Evolutionary conservation across 2,113 vertebrate genomes (phyloP).

Genomic region (Bujurquina vittata): DNA sequence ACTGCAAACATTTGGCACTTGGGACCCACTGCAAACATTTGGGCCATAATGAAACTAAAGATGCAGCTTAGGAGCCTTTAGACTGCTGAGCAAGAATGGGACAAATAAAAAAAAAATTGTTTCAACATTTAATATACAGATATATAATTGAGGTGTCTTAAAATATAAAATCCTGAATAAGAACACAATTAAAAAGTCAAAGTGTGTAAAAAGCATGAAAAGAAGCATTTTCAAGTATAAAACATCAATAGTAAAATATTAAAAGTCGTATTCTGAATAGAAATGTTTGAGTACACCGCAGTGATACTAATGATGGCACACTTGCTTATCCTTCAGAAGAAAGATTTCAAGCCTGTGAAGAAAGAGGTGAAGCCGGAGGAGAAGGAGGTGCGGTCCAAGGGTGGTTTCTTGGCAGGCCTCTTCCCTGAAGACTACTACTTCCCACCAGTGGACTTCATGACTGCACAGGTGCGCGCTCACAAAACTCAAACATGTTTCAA

Average conservation of each 20-base stretch:
- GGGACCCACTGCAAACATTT: not conserved
- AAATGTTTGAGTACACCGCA: not conserved
- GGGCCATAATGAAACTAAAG: not conserved
- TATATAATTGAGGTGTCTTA: fast-evolving
- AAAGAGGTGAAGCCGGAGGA: conserved; percentile 43
- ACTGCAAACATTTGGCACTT: too few species aligned
- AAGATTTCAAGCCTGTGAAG: conserved; percentile 56
- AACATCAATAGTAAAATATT: not conserved
- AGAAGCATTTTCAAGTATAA: not conserved
- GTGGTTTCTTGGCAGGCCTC: conserved; percentile 60
- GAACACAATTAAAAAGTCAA: not conserved
- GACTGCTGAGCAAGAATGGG: not conserved
- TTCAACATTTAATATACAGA: not conserved
- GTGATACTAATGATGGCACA: conserved; percentile 1
- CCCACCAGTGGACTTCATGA: conserved; percentile 94
- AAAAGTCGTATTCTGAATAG: fast-evolving
- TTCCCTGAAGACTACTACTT: conserved; percentile 88
- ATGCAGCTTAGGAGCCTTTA: not conserved
- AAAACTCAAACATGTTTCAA: not conserved
- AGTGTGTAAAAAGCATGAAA: not conserved
- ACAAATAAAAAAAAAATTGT: not conserved
- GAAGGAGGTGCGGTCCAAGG: conserved; percentile 35
- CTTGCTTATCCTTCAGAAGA: conserved; percentile 64
- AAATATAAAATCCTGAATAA: fast-evolving
- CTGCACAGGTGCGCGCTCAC: conserved; percentile 86